Conservation (phyloP, 1,140 invertebrate genomes). For the Nasonia longicornis region DNA sequence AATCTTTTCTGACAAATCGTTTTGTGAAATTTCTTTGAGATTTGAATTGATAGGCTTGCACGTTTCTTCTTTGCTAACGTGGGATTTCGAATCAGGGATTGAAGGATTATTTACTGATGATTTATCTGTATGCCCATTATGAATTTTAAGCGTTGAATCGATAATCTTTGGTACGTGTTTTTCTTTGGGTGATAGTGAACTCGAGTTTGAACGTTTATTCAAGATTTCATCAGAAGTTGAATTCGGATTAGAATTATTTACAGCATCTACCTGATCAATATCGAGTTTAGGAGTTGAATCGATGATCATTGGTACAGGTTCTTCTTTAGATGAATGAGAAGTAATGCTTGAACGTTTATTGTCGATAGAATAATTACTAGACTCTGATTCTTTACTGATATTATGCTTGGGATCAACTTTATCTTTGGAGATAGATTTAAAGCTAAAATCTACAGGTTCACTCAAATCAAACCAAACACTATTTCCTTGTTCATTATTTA, state of each 20-base stretch:
- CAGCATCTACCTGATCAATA: neutral
- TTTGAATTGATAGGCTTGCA: neutral
- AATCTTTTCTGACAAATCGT: conserved; percentile 51
- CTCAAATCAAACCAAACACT: conserved; percentile 41
- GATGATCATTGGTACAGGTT: conserved; percentile 36
- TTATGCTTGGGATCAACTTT: neutral
- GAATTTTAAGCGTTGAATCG: conserved; percentile 14
- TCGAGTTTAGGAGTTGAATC: conserved; percentile 32
- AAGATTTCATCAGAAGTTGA: neutral
- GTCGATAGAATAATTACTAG: neutral
- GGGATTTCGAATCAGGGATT: neutral
- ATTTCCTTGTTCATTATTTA: conserved; percentile 33
- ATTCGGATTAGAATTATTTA: conserved; percentile 9
- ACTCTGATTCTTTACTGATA: neutral
- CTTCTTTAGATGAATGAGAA: conserved; percentile 17
- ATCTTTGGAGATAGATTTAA: conserved; percentile 23
- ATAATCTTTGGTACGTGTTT: conserved; percentile 15
- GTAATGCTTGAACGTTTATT: neutral
- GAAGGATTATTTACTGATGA: neutral
- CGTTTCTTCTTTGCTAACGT: neutral
- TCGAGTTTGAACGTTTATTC: neutral
- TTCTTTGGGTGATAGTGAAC: neutral
- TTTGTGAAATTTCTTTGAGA: conserved; percentile 34
- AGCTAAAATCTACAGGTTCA: conserved; percentile 20
- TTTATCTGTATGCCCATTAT: neutral